Evolutionary conservation across 2,888 invertebrate genomes (phyloP), one percentile per base, ranked within the genome.

Genomic region (Tillus elongatus): DNA sequence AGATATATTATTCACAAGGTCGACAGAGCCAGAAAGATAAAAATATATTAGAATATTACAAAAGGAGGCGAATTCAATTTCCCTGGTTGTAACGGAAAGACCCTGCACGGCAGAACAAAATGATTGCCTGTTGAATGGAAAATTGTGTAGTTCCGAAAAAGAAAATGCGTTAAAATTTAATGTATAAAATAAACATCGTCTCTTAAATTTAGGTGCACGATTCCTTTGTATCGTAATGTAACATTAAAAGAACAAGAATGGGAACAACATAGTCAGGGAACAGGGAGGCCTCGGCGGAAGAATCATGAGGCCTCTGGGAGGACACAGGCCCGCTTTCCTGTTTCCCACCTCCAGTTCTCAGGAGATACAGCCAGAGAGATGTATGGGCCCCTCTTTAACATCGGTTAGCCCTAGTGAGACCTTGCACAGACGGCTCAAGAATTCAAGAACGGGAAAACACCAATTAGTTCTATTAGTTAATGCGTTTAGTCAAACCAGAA

Each of bases 291-390:
- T 54, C 56, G 52, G 51, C 45, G 53, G 60, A 63, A 64, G 64
- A 64, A 60, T 63, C 64, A 64, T 64, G 53, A 60, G 50, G 61
- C 64, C 64, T 62, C 49, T 51, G 64, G 63, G 63, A 61, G 58
- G 58, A n/a, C 6, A 19, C 24, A n/a, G n/a, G n/a, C n/a, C n/a
- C n/a, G n/a, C n/a, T n/a, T n/a, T n/a, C n/a, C 24, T 19, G 6
- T 8, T 19, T 19, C 24, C 24, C 24, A 19, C 24, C 24, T 19
- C 24, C n/a, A n/a, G n/a, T 19, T n/a, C n/a, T n/a, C 6, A n/a
- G 24, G n/a, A n/a, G n/a, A n/a, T n/a, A 8, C 24, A 19, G 24
- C 6, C 6, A 6, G 24, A 19, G 24, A 19, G 6, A n/a, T 19
- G n/a, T 19, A n/a, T 6, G 24, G n/a, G 24, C 24, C n/a, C n/a